A percentile compares a stretch with the other conserved stretches of the same genome.
These are phyloP conservation scores for Lanius collurio DNA, from an alignment of 2,113 vertebrate genomes.

Conservation along the genomic window DNA sequence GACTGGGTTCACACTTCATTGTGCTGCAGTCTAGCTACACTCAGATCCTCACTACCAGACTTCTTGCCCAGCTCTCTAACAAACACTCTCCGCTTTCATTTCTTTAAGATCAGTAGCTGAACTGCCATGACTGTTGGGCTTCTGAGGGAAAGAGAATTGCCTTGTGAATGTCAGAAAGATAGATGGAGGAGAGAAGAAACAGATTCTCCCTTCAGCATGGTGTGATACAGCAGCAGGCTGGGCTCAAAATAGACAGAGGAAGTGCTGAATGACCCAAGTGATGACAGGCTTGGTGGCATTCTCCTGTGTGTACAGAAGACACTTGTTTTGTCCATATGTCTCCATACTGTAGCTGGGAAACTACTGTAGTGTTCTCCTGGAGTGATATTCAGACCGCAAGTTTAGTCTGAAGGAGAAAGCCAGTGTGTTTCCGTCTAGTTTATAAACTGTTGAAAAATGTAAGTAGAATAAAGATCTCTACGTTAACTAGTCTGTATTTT, in stretches of 20 bases:
- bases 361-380: not conserved
- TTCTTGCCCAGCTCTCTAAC: not conserved
- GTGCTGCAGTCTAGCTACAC: not conserved
- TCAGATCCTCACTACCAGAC: not conserved
- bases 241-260: conserved; percentile 39
- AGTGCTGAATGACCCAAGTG: conserved; percentile 50
- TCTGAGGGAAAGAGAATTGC: not conserved
- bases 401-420: conserved; percentile 8
- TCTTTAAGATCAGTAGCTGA: not conserved
- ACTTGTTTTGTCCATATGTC: conserved; percentile 55
- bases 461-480: conserved; percentile 14
- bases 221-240: conserved; percentile 15
- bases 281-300: conserved; percentile 55
- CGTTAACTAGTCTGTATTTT: not conserved
- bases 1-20: conserved; percentile 10
- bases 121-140: not conserved
- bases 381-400: not conserved
- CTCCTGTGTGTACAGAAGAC: not conserved
- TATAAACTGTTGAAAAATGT: conserved; percentile 9
- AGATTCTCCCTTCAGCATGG: conserved; percentile 17
- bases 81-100: not conserved
- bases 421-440: conserved; percentile 13
- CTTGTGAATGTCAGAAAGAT: not conserved
- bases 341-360: conserved; percentile 1
- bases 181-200: conserved; percentile 29